Evolutionary conservation across 1,140 invertebrate species (phyloP).

Genomic region (Calosoma granatense): DNA sequence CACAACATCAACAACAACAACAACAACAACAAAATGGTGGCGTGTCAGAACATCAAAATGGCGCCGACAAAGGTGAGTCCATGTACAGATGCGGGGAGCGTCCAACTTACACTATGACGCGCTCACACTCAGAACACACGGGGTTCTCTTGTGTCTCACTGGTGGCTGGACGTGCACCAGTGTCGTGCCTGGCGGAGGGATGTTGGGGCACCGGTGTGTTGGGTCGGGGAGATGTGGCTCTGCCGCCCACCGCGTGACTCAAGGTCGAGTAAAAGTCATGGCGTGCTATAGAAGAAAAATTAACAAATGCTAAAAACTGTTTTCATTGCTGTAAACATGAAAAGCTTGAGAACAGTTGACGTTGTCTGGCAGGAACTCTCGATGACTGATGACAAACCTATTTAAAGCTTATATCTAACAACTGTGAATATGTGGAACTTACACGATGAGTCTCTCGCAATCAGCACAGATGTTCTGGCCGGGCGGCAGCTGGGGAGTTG

Average conservation of each 20-base stretch:
- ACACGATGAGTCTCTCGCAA: conserved; percentile 88
- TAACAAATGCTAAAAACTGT: background rate
- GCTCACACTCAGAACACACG: conserved; percentile 61
- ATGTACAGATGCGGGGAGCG: conserved; percentile 14
- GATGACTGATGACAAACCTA: no score
- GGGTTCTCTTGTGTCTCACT: conserved; percentile 38
- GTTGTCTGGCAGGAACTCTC: no score
- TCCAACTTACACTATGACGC: conserved; percentile 67
- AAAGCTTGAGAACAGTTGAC: no score
- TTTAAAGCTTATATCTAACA: background rate
- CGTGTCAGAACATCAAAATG: background rate
- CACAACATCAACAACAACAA: background rate
- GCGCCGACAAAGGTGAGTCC: background rate
- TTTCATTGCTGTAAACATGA: no score
- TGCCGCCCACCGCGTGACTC: conserved; percentile 50
- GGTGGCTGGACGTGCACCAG: conserved; percentile 31
- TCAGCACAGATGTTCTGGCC: conserved; percentile 88
- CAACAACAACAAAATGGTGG: background rate
- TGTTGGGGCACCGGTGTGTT: conserved; percentile 30
- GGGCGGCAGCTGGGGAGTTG: conserved; percentile 58
- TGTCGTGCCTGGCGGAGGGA: conserved; percentile 31
- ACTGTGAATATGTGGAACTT: conserved; percentile 49
- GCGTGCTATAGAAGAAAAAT: conserved; percentile 32
- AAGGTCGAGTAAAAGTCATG: conserved; percentile 49
- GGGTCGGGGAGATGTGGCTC: conserved; percentile 32